Percentiles rank a stretch among this genome's conserved stretches.
Conservation (phyloP, 2,113 vertebrate genomes). For the Sphaerodactylus townsendi region DNA sequence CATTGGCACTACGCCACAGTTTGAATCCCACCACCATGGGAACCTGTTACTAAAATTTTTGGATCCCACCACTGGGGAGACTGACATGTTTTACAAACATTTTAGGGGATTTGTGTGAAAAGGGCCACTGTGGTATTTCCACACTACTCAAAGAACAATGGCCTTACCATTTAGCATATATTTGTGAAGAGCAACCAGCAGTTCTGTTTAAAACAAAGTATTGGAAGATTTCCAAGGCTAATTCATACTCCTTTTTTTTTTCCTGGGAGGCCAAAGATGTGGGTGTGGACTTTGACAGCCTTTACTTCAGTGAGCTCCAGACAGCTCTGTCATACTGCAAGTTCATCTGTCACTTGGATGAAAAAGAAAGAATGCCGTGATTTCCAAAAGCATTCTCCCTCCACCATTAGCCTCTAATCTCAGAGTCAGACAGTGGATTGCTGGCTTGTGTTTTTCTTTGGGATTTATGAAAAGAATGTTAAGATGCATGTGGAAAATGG, state of each 20-base stretch:
- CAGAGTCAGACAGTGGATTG: constrained; percentile 25
- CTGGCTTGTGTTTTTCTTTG: not conserved
- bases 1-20: no score
- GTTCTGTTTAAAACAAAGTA: not conserved
- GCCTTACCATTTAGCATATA: fast-evolving
- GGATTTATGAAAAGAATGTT: not conserved
- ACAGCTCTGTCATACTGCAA: constrained; percentile 22
- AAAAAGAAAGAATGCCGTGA: not conserved
- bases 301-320: not conserved
- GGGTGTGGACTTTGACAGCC: constrained; percentile 17
- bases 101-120: no score
- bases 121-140: not conserved
- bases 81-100: no score
- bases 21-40: no score
- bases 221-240: constrained; percentile 13
- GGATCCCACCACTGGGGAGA: no score
- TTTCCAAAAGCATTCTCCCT: not conserved
- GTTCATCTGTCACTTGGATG: not conserved
- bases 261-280: not conserved
- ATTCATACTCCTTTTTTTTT: not conserved
- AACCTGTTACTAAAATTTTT: no score
- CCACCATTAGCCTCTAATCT: constrained; percentile 43
- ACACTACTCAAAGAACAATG: not conserved
- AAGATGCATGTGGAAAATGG: not conserved
- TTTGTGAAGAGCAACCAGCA: not conserved